Evolutionary conservation across 2,113 vertebrate genomes (phyloP).

Genomic region (Pogonocichla stellata): DNA sequence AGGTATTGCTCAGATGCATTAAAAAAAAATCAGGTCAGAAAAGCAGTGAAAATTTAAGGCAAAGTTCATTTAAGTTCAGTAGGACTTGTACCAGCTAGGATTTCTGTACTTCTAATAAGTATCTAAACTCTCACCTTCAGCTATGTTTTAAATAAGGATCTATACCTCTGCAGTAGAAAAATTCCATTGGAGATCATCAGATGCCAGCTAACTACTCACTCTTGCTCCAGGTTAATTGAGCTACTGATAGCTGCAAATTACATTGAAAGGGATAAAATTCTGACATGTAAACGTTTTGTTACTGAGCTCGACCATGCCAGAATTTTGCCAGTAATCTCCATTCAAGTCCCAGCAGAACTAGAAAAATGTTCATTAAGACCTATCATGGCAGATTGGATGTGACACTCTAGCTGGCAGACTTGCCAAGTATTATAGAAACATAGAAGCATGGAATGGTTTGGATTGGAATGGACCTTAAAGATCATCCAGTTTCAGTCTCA

Average conservation of each 20-base stretch:
- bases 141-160: background rate
- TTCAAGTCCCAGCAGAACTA: background rate
- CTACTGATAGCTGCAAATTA: background rate
- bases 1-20: background rate
- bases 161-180: background rate
- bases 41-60: background rate
- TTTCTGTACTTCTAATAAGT: background rate
- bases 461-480: background rate
- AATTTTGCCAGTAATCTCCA: background rate
- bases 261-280: background rate
- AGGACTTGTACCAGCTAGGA: background rate
- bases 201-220: background rate
- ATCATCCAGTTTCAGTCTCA: background rate
- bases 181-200: background rate
- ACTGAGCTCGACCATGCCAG: background rate
- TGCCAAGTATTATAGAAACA: background rate
- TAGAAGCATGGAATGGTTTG: background rate
- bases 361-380: background rate
- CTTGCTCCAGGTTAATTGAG: background rate
- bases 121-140: background rate
- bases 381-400: background rate
- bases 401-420: background rate
- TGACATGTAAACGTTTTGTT: background rate
- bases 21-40: background rate
- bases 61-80: background rate